A percentile compares a stretch with the other conserved stretches of the same genome.
phyloP scores from a whole-genome alignment of 2,888 invertebrate genomes.

The Drosophila nr. perissopoda region DNA sequence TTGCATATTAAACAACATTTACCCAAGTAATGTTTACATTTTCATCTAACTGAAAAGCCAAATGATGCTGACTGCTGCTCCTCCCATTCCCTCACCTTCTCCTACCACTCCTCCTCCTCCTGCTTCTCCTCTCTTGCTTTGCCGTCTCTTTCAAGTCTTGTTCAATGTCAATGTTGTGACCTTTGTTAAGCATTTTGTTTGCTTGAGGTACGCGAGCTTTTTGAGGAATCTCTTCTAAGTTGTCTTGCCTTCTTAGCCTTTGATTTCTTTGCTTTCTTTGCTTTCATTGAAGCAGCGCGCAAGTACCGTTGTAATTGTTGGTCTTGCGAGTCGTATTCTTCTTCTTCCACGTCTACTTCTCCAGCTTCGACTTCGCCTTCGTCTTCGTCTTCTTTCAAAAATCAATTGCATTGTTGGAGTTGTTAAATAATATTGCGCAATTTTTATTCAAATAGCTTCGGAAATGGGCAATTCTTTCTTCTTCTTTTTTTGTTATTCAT shows the following conservation, averaged over 20 bases:
- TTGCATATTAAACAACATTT: constrained; percentile 79
- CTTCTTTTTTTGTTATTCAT: background rate
- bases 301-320: constrained; percentile 78
- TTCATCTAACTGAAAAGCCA: constrained; percentile 57
- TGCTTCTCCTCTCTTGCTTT: constrained; percentile 4
- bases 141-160: constrained; percentile 45
- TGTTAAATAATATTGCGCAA: constrained; percentile 79
- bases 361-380: background rate
- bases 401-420: constrained; percentile 49
- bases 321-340: constrained; percentile 34
- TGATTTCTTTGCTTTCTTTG: constrained; percentile 40
- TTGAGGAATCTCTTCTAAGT: constrained; percentile 51
- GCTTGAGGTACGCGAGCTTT: constrained; percentile 45
- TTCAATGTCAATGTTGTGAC: constrained; percentile 78
- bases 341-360: constrained; percentile 7
- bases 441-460: constrained; percentile 67
- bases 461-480: constrained; percentile 33
- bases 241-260: constrained; percentile 8
- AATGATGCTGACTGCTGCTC: constrained; percentile 9
- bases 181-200: constrained; percentile 79
- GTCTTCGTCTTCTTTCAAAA: constrained; percentile 37
- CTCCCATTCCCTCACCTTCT: background rate
- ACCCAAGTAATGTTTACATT: constrained; percentile 62
- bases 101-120: background rate
- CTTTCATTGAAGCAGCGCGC: constrained; percentile 59